Base-by-base conservation (phyloP, 2,888 invertebrate genomes). In the Cryptocheilus praepositus region DNA sequence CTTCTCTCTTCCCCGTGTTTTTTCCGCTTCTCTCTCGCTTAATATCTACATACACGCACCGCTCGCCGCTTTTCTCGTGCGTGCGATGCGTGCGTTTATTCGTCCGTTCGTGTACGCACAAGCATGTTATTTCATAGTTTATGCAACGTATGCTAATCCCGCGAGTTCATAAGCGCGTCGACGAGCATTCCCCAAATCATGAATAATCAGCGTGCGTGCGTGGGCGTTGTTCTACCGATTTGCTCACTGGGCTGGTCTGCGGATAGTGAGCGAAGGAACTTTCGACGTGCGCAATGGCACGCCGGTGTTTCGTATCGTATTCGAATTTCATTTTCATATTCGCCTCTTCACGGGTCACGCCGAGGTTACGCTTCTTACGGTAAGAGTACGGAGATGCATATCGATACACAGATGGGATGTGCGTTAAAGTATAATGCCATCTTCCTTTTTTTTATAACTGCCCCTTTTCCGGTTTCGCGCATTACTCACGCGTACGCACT, bases 121-220 rank as follows among this genome's bases (percentile, higher is more conserved):
- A 70, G 70, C 80, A 76, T 79, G 81, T 83, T 81, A 83, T 81
- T 81, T 79, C 77, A 74, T 79, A 74, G 74, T 80, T 81, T 80
- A 84, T 83, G 84, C 84, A 80, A 81, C 80, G 74, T 82, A 79
- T 81, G 82, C 71, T 81, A 82, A 82, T 77, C 62, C 64, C 59
- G 55, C 52, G 63, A 67, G 44, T 61, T 67, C 46, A 57, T 60
- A 61, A 66, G 58, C 67, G 67, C 69, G 56, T 64, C 71, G 36
- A 36, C 36, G 76, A 62, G 70, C 67, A 60, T 77, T 77, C 58
- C 66, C 73, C 44, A 79, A 80, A 81, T 81, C 71, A 74, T 75
- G 81, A 81, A 73, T 79, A 80, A 80, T 73, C 69, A 66, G 45
- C 8, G 36, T 36, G 36, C 36, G 36, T 7, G 11, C 36, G 36